Base-by-base conservation (phyloP, 2,797 vertebrate species). In the Arctocebus calabarensis region DNA sequence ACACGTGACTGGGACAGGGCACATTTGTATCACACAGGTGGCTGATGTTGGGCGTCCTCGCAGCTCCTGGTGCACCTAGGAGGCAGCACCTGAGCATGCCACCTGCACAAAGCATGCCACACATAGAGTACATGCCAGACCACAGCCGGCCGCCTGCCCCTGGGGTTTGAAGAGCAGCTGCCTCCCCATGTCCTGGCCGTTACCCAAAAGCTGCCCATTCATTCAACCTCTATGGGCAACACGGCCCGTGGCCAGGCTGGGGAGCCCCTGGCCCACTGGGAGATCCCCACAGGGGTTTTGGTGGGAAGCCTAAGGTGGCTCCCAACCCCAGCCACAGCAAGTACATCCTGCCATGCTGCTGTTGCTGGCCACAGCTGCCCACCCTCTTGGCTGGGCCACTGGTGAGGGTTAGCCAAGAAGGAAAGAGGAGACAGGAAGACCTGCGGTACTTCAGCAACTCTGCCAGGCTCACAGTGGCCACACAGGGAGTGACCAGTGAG, bases 121-220 rank as follows among this genome's bases (percentile, higher is more conserved):
- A 29, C 0, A 0, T 0, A 1, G 48, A 12, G 12, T 34, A 22
- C 34, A 32, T 2, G 0, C 45, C 5, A 0, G 25, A 12, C 55
- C 11, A 22, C 5, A 1, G 43, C 22, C 4, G 22, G n/a, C 16
- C 48, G 0, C 71, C 32, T 23, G 22, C 2, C 10, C 25, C 40
- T 1, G 1, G 57, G 70, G 27, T 52, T 14, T 52, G 14, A 29
- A 40, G 48, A 43, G 43, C 19, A 12, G 12, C 34, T 61, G 25
- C 75, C 32, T 6, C 34, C 29, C 2, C 43, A 4, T 5, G 45
- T 27, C 52, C 14, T 6, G 0, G 52, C 40, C 20, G 13, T 3
- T 2, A 27, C 52, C 70, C 52, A 16, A 59, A 40, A 7, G 40
- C 61, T 7, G n/a, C 40, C n/a, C n/a, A 1, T 7, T 16, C 7